phyloP scores from a whole-genome alignment of 2,888 invertebrate species.

The Pedicia rivosa region DNA sequence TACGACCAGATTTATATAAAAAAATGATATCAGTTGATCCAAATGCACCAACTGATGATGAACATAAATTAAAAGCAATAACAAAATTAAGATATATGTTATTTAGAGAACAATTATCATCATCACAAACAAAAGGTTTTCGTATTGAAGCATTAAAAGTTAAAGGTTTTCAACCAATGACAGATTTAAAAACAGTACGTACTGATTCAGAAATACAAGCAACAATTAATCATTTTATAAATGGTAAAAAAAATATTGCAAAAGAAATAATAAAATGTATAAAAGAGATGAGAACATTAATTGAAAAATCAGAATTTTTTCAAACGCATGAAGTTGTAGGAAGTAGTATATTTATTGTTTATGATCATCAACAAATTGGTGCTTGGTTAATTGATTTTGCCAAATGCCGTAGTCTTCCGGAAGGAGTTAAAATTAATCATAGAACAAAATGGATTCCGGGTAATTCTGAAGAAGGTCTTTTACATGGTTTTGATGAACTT shows the following conservation, averaged over 20 bases:
- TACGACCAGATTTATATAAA: constrained; percentile 76
- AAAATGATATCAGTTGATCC: constrained; percentile 93
- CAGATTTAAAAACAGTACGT: constrained; percentile 76
- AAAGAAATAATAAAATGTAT: constrained; percentile 56
- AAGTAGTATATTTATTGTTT: constrained; percentile 86
- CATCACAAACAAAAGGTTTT: constrained; percentile 84
- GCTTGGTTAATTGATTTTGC: constrained; percentile 98
- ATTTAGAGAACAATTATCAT: constrained; percentile 85
- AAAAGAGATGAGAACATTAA: constrained; percentile 54
- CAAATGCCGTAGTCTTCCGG: constrained; percentile 66
- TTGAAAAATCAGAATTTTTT: constrained; percentile 76
- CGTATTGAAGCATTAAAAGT: constrained; percentile 90
- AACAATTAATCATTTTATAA: constrained; percentile 61
- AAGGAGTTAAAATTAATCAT: constrained; percentile 56
- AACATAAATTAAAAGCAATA: constrained; percentile 65
- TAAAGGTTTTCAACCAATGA: constrained; percentile 65
- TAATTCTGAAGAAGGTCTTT: constrained; percentile 94
- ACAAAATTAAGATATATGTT: constrained; percentile 96
- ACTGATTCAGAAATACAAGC: constrained; percentile 55
- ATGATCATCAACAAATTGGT: constrained; percentile 74
- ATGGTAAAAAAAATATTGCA: constrained; percentile 44
- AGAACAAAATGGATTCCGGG: constrained; percentile 73
- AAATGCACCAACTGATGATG: constrained; percentile 67
- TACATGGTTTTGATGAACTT: constrained; percentile 82
- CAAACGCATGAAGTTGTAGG: constrained; percentile 82